Base-by-base conservation (phyloP, 2,797 vertebrate species). In the Monodelphis domestica region DNA sequence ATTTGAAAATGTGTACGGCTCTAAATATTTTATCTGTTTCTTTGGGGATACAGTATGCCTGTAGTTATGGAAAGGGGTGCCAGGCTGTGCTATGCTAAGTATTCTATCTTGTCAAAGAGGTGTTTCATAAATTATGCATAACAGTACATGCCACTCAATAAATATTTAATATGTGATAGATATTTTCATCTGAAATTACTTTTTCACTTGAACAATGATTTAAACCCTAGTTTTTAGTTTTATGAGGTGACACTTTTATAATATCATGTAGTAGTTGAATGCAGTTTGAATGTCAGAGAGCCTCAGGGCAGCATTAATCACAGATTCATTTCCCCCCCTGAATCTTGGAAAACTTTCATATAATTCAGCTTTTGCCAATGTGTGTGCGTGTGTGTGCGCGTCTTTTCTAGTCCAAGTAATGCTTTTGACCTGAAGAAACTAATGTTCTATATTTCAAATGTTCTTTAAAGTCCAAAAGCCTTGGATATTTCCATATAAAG, bases 101-200 rank as follows among this genome's bases (percentile, higher is more conserved):
- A 93, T 96, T 97, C 94, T 90, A 21, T 96, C 59, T 97, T 92
- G 2, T 96, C 91, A 55, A 96, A 95, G 92, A 92, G 54, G 59
- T 96, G 70, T 91, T 52, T 95, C 93, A 89, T 97, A 96, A 98
- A 97, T 98, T 95, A 97, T 97, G 70, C 91, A 89, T 96, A 96
- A 92, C 45, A 94, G 95, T 97, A 97, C 95, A 91, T 97, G 89
- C 95, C 94, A 96, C 94, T 97, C 95, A 96, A 53, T 98, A 98
- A 98, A 97, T 97, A 97, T 96, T 97, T 98, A 97, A 95, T 96
- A 95, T 5, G 1, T 95, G 94, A 94, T 97, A 97, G 95, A 91
- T 97, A 95, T 97, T 98, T 98, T 98, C 96, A 91, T 94, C 94
- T 96, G 95, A 97, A 97, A 97, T 97, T 95, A 97, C 94, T 97